Evolutionary conservation across 2,888 invertebrate species (phyloP), one percentile per base, ranked within the genome.

Genomic region (Cyclophora punctaria): DNA sequence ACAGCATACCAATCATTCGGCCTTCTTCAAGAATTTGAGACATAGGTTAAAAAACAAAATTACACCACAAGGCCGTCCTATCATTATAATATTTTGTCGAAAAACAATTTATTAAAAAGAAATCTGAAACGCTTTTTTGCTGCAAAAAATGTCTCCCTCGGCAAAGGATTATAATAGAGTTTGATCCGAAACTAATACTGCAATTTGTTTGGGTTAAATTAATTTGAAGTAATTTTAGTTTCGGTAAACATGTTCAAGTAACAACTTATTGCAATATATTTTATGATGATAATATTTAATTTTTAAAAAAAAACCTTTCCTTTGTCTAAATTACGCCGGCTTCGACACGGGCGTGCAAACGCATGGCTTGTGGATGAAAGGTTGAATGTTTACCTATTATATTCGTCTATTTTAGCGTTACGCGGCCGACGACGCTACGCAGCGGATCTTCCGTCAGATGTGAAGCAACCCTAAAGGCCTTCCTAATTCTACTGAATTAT

Each of bases 101-200:
- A 56, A 46, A 46, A 51, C 45, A 50, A 71, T 75, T 73, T 71
- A 75, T 74, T 71, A 73, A 70, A 73, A 79, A 60, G 60, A 71
- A 71, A 73, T 73, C 64, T 68, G 62, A 63, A 62, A 64, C 58
- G 44, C 40, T 52, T 62, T 73, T 70, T 71, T 65, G 66, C 56
- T 67, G 54, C 58, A 69, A 71, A 73, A 75, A 72, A 62, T 79
- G 80, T 80, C 80, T 68, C 69, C 59, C 52, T 48, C 20, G 48
- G 60, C 68, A 75, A 81, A 79, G 69, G 62, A 48, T 55, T 58
- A 67, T 70, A 71, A 75, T 68, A 69, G 64, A 67, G 66, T 69
- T 72, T 80, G 79, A 83, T 80, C 79, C 81, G 80, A 80, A 70
- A 78, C 83, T 81, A 83, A 85, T 82, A 75, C 70, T 55, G 65